A percentile compares a stretch with the other conserved stretches of the same genome.
Evolutionary conservation across 92 coral and sea anemone species (phyloP).

Genomic region (Porites divaricata): DNA sequence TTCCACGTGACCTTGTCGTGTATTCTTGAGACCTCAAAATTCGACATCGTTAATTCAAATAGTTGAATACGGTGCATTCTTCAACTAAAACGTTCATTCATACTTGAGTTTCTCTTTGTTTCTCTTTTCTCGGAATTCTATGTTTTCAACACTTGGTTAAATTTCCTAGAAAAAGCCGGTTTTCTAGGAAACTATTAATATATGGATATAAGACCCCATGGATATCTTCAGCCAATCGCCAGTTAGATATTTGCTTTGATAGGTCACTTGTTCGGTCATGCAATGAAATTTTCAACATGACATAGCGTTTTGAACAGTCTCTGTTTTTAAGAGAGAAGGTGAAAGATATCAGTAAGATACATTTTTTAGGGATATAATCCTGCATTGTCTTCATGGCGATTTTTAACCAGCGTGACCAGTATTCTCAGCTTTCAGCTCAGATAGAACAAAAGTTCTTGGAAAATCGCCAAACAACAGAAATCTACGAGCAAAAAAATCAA

Average conservation of each 20-base stretch:
- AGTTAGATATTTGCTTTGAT: not conserved
- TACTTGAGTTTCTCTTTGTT: not conserved
- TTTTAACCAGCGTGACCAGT: conserved; percentile 6
- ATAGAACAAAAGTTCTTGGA: conserved; percentile 32
- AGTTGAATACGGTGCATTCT: not conserved
- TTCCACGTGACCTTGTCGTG: too few species aligned
- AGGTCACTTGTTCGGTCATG: conserved; percentile 12
- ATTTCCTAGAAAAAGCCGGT: conserved; percentile 6
- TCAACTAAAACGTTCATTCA: not conserved
- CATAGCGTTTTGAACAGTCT: not conserved
- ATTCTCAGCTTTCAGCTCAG: conserved; percentile 33
- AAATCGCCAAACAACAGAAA: conserved; percentile 37
- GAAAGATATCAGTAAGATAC: not conserved
- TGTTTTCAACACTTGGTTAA: not conserved
- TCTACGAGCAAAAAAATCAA: conserved; percentile 45
- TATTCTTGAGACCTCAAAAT: too few species aligned
- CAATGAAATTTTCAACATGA: not conserved
- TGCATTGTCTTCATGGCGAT: conserved; percentile 9
- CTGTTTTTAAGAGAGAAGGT: not conserved
- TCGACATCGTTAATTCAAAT: too few species aligned
- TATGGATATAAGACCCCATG: not conserved
- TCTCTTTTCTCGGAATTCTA: conserved; percentile 19
- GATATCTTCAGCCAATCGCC: conserved; percentile 12
- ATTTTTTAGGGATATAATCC: not conserved
- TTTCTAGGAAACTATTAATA: conserved; percentile 17